These are phyloP conservation scores for Stegophylla sp. DNA, from an alignment of 2,888 invertebrate species.

Conservation along the genomic window DNA sequence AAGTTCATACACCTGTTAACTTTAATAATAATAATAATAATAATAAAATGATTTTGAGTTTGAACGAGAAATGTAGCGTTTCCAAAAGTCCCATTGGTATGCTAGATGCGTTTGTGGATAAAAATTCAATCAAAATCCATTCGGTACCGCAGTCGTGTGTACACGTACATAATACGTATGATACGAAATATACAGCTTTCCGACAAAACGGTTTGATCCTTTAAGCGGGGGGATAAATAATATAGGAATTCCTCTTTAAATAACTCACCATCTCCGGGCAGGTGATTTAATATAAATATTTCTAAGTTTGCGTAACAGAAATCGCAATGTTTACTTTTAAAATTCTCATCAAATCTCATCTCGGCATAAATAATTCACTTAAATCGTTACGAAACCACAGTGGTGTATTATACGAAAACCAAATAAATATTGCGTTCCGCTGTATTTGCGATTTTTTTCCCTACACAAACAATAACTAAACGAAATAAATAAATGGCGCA, in stretches of 20 bases:
- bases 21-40: too few species aligned
- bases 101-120: slow-evolving; percentile 30
- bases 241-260: slow-evolving; percentile 28
- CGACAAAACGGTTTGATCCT: slow-evolving; percentile 41
- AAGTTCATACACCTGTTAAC: slow-evolving; percentile 25
- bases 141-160: slow-evolving; percentile 1
- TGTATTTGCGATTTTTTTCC: too few species aligned
- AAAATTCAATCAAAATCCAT: slow-evolving; percentile 56
- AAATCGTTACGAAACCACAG: neutral
- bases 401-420: neutral
- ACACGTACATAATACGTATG: slow-evolving; percentile 12
- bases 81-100: slow-evolving; percentile 48
- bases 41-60: slow-evolving; percentile 10
- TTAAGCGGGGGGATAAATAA: slow-evolving; percentile 30
- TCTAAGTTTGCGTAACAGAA: slow-evolving; percentile 11
- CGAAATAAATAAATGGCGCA: too few species aligned
- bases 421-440: too few species aligned
- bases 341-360: neutral
- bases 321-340: slow-evolving; percentile 22
- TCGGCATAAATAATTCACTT: neutral
- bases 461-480: too few species aligned
- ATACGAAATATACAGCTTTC: slow-evolving; percentile 19
- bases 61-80: neutral
- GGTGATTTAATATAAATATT: slow-evolving; percentile 39
- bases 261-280: neutral